Evolutionary conservation across 2,888 invertebrate genomes (phyloP).

Genomic region (Operophtera brumata): DNA sequence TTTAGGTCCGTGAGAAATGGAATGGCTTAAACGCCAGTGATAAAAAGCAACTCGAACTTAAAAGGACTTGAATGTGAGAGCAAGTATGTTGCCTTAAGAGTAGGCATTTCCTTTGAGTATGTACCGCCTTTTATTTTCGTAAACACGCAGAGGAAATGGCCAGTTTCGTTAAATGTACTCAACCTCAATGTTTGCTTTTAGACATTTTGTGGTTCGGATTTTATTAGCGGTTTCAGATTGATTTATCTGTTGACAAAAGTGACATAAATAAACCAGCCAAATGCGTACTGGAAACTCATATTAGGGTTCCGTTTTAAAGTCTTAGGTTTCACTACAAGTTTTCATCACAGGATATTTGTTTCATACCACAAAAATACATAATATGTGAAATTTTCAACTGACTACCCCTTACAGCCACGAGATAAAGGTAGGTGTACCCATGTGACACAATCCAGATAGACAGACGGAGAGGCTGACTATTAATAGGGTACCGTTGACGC

Average conservation of each 20-base stretch:
- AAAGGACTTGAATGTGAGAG: slow-evolving; percentile 57
- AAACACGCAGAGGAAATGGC: slow-evolving; percentile 58
- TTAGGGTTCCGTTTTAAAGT: too few relatives aligned
- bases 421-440: too few relatives aligned
- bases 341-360: too few relatives aligned
- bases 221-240: slow-evolving; percentile 29
- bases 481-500: too few relatives aligned
- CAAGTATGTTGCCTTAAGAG: slow-evolving; percentile 47
- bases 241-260: slow-evolving; percentile 17
- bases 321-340: too few relatives aligned
- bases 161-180: slow-evolving; percentile 49
- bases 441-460: too few relatives aligned
- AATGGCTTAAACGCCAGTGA: slow-evolving; percentile 52
- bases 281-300: too few relatives aligned
- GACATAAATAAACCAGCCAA: slow-evolving; percentile 9
- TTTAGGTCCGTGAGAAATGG: slow-evolving; percentile 56
- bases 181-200: slow-evolving; percentile 36
- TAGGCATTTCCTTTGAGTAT: slow-evolving; percentile 21
- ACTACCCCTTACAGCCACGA: too few relatives aligned
- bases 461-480: too few relatives aligned
- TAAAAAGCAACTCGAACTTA: slow-evolving; percentile 68
- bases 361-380: too few relatives aligned
- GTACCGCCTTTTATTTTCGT: slow-evolving; percentile 53
- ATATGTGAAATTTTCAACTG: too few relatives aligned
- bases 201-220: slow-evolving; percentile 36